These are phyloP conservation scores for Drosophila funebris DNA, from an alignment of 1,140 invertebrate species.

Conservation along the genomic window DNA sequence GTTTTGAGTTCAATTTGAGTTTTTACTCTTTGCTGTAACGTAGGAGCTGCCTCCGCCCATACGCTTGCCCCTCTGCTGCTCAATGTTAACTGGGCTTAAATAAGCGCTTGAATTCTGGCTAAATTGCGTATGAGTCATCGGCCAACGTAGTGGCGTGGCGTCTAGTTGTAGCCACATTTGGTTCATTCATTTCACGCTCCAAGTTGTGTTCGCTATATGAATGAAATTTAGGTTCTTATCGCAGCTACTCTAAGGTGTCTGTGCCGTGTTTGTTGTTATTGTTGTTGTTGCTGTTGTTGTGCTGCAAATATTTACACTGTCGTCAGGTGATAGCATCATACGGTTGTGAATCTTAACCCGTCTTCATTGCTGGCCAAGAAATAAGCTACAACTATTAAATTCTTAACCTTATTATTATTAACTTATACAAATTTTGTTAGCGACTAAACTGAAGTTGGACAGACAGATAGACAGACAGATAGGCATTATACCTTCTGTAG, in stretches of 20 bases:
- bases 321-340: neutral
- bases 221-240: conserved; percentile 51
- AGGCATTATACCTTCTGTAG: neutral
- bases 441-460: too few relatives aligned
- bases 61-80: neutral
- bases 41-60: conserved; percentile 41
- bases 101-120: conserved; percentile 73
- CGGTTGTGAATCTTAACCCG: neutral
- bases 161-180: conserved; percentile 57
- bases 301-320: conserved; percentile 11
- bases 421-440: neutral
- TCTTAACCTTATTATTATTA: too few relatives aligned
- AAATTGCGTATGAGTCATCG: conserved; percentile 74
- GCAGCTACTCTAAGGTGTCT: conserved; percentile 27
- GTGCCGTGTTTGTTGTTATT: conserved; percentile 3
- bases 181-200: conserved; percentile 61
- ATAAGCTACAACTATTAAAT: too few relatives aligned
- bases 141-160: conserved; percentile 22
- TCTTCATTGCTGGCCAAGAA: neutral
- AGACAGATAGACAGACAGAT: neutral
- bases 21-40: conserved; percentile 18
- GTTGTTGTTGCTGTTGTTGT: neutral
- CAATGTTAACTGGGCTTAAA: conserved; percentile 60
- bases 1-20: conserved; percentile 28
- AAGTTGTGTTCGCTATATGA: conserved; percentile 47